Conservation (phyloP, 2,797 vertebrate genomes). For the Rhinophrynus dorsalis region DNA sequence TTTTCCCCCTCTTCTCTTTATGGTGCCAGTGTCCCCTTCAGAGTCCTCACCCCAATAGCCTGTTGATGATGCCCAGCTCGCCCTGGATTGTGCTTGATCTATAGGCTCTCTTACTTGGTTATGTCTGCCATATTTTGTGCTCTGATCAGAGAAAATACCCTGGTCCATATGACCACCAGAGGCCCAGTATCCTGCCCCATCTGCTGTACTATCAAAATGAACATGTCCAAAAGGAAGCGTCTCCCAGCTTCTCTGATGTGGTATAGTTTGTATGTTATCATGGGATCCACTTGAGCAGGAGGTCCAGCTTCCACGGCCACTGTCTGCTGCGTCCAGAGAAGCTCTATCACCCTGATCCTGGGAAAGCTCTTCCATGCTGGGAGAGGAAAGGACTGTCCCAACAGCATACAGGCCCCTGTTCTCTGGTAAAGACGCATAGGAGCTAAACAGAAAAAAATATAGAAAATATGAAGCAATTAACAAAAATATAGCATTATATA, state of each 20-base stretch:
- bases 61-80: constrained; percentile 91
- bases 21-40: constrained; percentile 95
- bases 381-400: constrained; percentile 89
- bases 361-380: constrained; percentile 93
- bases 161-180: constrained; percentile 72
- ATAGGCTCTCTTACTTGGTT: constrained; percentile 71
- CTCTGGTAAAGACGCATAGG: constrained; percentile 88
- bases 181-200: constrained; percentile 69
- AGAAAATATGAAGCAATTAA: neutral
- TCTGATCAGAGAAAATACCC: constrained; percentile 75
- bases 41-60: constrained; percentile 98
- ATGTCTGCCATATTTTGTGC: constrained; percentile 71
- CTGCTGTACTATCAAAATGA: constrained; percentile 73
- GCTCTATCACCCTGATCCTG: constrained; percentile 95
- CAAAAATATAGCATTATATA: neutral
- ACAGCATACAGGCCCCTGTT: constrained; percentile 84
- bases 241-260: constrained; percentile 97
- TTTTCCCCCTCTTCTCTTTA: constrained; percentile 94
- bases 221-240: constrained; percentile 81
- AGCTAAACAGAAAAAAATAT: constrained; percentile 66
- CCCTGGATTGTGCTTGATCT: constrained; percentile 84
- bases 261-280: constrained; percentile 97
- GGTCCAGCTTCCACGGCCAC: constrained; percentile 97
- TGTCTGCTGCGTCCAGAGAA: constrained; percentile 94
- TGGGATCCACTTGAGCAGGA: constrained; percentile 97